phyloP scores from a whole-genome alignment of 2,113 vertebrate genomes.

The Notarius quadriscutis region DNA sequence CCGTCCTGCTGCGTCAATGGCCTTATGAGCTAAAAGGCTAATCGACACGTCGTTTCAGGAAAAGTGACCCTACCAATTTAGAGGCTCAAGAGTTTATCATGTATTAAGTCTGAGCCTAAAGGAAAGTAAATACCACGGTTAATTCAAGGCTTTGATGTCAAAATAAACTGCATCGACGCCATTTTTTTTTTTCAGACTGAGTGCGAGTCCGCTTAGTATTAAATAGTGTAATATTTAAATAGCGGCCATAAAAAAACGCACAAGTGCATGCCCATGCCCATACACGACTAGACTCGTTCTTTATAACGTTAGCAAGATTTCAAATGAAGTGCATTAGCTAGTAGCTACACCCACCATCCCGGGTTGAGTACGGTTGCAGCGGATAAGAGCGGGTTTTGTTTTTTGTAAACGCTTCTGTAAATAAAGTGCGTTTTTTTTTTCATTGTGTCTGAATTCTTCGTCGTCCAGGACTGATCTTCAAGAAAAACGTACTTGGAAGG shows the following conservation, averaged over 20 bases:
- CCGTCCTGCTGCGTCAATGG: conserved; percentile 15
- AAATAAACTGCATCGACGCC: neutral
- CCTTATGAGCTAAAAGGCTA: conserved; percentile 32
- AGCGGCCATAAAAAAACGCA: neutral
- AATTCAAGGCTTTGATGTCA: conserved; percentile 1
- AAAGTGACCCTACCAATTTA: neutral
- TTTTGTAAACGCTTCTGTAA: neutral
- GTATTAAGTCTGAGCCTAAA: neutral
- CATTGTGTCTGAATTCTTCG: neutral
- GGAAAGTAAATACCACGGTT: neutral
- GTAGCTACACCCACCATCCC: too few relatives aligned
- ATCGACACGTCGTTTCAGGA: neutral
- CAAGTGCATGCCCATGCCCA: neutral
- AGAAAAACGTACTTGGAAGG: neutral
- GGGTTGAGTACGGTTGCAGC: neutral
- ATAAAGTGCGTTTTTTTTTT: neutral
- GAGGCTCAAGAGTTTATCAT: neutral
- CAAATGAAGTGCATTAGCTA: neutral
- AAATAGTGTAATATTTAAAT: neutral
- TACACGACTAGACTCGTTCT: neutral
- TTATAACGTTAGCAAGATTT: neutral
- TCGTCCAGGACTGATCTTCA: neutral
- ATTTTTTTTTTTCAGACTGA: neutral
- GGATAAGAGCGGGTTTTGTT: neutral
- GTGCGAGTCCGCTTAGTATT: neutral